These are phyloP conservation scores for Thunnus thynnus DNA, from an alignment of 2,113 vertebrate species.

Conservation along the genomic window DNA sequence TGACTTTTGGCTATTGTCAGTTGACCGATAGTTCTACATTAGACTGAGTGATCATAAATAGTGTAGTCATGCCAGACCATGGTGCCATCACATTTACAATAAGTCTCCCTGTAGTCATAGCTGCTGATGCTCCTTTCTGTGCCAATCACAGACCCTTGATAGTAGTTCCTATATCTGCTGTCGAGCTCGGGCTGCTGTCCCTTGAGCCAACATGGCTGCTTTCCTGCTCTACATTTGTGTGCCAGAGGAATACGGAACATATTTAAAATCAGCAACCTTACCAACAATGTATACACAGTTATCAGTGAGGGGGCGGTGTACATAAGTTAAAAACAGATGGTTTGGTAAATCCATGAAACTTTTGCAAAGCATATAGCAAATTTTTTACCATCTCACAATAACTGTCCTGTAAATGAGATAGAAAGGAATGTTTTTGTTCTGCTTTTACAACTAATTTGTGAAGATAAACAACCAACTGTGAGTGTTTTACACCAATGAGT, in stretches of 20 bases:
- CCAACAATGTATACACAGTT: conserved; percentile 3
- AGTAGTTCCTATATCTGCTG: neutral
- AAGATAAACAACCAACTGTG: neutral
- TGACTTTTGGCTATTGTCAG: too few species aligned
- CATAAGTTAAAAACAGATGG: conserved; percentile 2
- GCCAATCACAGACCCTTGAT: neutral
- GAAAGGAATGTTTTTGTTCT: neutral
- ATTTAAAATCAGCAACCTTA: conserved; percentile 6
- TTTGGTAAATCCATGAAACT: conserved; percentile 9
- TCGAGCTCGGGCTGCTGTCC: neutral
- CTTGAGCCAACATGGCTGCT: conserved; percentile 39
- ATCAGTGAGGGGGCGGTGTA: conserved; percentile 4
- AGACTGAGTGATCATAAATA: neutral
- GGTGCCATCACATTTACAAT: neutral
- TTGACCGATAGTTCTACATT: too few species aligned
- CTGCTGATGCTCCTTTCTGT: neutral
- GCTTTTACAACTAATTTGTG: neutral
- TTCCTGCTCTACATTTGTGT: conserved; percentile 2
- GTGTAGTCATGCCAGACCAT: neutral
- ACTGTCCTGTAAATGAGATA: neutral
- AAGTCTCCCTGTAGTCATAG: neutral
- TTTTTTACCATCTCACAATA: neutral
- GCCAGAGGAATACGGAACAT: conserved; percentile 29
- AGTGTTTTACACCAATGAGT: neutral
- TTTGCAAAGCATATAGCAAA: neutral